Evolutionary conservation across 2,888 invertebrate species (phyloP).

Genomic region (Drosophila kuntzei): DNA sequence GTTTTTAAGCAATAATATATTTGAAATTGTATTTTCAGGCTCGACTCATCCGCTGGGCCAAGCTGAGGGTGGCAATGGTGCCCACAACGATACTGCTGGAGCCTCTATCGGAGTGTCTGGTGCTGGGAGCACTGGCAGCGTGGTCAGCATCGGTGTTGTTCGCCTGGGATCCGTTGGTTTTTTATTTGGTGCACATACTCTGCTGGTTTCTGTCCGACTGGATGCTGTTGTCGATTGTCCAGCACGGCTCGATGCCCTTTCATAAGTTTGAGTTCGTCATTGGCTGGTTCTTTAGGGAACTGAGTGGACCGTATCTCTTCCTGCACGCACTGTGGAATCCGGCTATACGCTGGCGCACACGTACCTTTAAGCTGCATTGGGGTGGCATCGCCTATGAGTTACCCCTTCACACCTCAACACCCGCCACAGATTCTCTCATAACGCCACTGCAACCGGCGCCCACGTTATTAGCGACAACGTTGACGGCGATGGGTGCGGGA

Average conservation of each 20-base stretch:
- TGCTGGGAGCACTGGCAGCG: conserved; percentile 95
- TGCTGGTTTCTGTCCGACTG: conserved; percentile 99
- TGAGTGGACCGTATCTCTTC: conserved; percentile 95
- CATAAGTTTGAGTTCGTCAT: conserved; percentile 97
- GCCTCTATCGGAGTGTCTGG: conserved; percentile 97
- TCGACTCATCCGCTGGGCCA: conserved; percentile 95
- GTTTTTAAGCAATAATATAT: background rate
- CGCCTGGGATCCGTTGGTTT: conserved; percentile 94
- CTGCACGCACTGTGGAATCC: conserved; percentile 94
- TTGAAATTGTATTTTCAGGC: conserved; percentile 87
- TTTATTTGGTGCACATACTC: conserved; percentile 96
- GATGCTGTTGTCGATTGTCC: conserved; percentile 94
- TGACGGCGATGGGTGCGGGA: background rate
- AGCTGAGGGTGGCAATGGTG: conserved; percentile 97
- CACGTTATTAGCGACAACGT: conserved; percentile 47
- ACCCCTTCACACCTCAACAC: conserved; percentile 86
- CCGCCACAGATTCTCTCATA: conserved; percentile 47
- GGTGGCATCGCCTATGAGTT: conserved; percentile 96
- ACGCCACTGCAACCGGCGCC: conserved; percentile 64
- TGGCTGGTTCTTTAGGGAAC: conserved; percentile 97
- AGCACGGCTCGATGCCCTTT: conserved; percentile 97
- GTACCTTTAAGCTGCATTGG: conserved; percentile 96
- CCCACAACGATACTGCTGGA: conserved; percentile 96
- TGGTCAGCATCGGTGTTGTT: conserved; percentile 94
- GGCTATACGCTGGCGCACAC: conserved; percentile 96